Percentiles rank a stretch among this genome's conserved stretches.
These are phyloP conservation scores for Argopecten irradians DNA, from an alignment of 1,140 invertebrate genomes.

Conservation along the genomic window DNA sequence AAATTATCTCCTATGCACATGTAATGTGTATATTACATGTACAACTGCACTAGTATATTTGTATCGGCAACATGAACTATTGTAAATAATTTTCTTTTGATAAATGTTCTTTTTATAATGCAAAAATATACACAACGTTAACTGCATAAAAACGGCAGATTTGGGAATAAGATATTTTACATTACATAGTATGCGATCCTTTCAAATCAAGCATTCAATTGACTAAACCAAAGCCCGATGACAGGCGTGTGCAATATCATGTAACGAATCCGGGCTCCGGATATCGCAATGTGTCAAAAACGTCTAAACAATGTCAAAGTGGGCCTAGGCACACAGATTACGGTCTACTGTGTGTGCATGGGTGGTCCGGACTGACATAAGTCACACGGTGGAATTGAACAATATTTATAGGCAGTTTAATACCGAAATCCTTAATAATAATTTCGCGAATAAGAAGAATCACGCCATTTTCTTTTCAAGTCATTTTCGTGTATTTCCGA, in stretches of 20 bases:
- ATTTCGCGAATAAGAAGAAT: no score
- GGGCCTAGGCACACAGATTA: neutral
- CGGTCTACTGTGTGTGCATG: neutral
- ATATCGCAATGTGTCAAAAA: constrained; percentile 18
- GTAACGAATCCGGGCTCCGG: neutral
- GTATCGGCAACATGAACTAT: no score
- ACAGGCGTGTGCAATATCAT: constrained; percentile 13
- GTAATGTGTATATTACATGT: no score
- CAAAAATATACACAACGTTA: neutral
- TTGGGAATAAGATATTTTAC: neutral
- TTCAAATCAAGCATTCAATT: neutral
- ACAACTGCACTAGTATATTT: no score
- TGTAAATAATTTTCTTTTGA: neutral
- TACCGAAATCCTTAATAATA: neutral
- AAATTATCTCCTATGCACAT: no score
- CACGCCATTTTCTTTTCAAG: neutral
- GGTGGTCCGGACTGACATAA: neutral
- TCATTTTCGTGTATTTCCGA: no score
- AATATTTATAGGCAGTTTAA: neutral
- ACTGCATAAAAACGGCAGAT: neutral
- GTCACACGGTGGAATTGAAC: constrained; percentile 20
- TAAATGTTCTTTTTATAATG: neutral
- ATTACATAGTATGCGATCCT: neutral
- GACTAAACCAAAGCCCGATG: neutral
- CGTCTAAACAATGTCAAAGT: neutral